These are phyloP conservation scores for Xestia ashworthii DNA, from an alignment of 2,888 invertebrate species.

Conservation along the genomic window DNA sequence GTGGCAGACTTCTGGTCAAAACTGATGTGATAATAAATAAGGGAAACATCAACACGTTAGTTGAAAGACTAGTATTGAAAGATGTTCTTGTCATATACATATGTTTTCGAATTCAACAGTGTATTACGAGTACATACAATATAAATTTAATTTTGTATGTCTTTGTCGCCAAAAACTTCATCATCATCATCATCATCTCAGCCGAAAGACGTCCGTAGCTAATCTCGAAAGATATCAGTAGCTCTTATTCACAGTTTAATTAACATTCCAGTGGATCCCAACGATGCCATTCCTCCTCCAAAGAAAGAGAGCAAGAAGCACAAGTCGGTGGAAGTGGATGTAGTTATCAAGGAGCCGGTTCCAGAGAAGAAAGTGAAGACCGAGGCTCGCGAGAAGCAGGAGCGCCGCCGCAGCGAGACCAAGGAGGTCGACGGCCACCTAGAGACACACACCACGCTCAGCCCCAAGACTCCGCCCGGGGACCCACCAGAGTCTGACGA, in stretches of 20 bases:
- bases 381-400: constrained; percentile 78
- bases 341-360: constrained; percentile 69
- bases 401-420: constrained; percentile 85
- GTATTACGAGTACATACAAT: neutral
- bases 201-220: no score
- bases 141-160: neutral
- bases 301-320: constrained; percentile 82
- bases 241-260: constrained; percentile 5
- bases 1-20: no score
- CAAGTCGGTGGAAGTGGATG: constrained; percentile 79
- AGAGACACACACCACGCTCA: constrained; percentile 94
- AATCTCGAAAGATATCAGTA: no score
- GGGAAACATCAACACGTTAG: no score
- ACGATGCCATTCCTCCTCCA: constrained; percentile 79
- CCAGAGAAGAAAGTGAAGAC: constrained; percentile 85
- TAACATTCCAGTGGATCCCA: constrained; percentile 82
- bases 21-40: no score
- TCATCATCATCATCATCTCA: no score
- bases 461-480: constrained; percentile 94
- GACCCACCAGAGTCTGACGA: constrained; percentile 98
- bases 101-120: neutral
- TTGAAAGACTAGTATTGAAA: neutral
- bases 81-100: neutral
- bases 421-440: constrained; percentile 93
- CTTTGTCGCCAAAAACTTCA: no score